phyloP scores from a whole-genome alignment of 2,888 invertebrate species.

The Dicranocentrus wangi region DNA sequence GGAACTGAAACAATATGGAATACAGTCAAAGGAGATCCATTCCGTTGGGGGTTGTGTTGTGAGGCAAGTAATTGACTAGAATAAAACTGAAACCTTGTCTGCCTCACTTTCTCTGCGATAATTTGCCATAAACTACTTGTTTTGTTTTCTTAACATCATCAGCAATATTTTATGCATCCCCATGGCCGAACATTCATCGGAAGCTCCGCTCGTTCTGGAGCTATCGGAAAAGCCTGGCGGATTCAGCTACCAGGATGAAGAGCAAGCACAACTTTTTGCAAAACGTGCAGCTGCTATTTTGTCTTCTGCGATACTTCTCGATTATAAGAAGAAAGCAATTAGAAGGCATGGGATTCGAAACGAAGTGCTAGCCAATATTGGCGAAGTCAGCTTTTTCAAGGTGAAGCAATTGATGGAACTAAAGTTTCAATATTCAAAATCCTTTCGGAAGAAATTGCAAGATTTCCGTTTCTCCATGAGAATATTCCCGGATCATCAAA shows the following conservation, averaged over 20 bases:
- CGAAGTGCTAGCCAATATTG: slow-evolving; percentile 53
- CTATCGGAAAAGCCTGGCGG: slow-evolving; percentile 42
- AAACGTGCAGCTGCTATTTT: slow-evolving; percentile 43
- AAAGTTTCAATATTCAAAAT: slow-evolving; percentile 39
- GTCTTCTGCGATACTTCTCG: slow-evolving; percentile 41
- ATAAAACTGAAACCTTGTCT: background rate
- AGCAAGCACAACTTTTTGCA: slow-evolving; percentile 41
- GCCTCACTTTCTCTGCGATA: background rate
- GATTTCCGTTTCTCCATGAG: slow-evolving; percentile 46
- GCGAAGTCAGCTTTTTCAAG: slow-evolving; percentile 43
- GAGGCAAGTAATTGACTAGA: slow-evolving; percentile 6
- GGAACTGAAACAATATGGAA: slow-evolving; percentile 24
- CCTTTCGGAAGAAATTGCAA: slow-evolving; percentile 29
- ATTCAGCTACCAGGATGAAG: slow-evolving; percentile 53
- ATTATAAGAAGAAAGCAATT: slow-evolving; percentile 49
- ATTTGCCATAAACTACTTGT: background rate
- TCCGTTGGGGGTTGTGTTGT: slow-evolving; percentile 51
- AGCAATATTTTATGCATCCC: slow-evolving; percentile 49
- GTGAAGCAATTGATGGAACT: slow-evolving; percentile 53
- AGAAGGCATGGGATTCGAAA: slow-evolving; percentile 53
- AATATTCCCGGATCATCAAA: slow-evolving; percentile 43
- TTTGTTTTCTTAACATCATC: background rate
- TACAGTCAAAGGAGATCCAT: slow-evolving; percentile 21
- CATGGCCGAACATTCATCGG: slow-evolving; percentile 44
- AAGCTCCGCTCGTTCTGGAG: slow-evolving; percentile 49